These are phyloP conservation scores for Euphydryas editha DNA, from an alignment of 2,888 invertebrate species.

Conservation along the genomic window DNA sequence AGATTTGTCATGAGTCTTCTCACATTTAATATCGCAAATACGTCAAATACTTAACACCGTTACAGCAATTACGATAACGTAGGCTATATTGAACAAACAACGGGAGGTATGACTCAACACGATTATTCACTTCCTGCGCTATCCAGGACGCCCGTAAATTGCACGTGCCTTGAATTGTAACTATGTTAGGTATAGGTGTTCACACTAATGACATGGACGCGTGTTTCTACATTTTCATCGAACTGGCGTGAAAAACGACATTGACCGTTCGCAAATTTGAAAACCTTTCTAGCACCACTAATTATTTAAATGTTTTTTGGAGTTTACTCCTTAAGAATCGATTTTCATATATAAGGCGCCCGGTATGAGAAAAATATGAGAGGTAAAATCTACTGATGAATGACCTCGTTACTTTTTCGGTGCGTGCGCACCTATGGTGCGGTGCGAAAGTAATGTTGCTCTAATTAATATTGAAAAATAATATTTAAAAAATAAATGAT, in stretches of 20 bases:
- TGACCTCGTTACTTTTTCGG: too few relatives aligned
- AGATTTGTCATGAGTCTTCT: neutral
- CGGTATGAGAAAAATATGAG: too few relatives aligned
- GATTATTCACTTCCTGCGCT: slow-evolving; percentile 26
- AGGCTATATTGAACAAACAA: neutral
- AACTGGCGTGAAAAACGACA: neutral
- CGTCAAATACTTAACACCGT: neutral
- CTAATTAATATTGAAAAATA: too few relatives aligned
- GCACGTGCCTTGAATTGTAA: slow-evolving; percentile 36
- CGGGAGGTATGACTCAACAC: slow-evolving; percentile 21
- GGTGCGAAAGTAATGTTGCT: too few relatives aligned
- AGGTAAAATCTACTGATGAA: too few relatives aligned
- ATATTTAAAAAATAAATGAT: too few relatives aligned
- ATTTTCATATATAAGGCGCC: too few relatives aligned
- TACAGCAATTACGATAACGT: neutral
- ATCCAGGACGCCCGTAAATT: slow-evolving; percentile 31
- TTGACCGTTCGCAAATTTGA: too few relatives aligned
- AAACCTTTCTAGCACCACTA: too few relatives aligned
- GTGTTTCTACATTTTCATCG: neutral
- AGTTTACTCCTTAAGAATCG: too few relatives aligned
- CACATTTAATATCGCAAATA: neutral
- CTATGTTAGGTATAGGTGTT: neutral
- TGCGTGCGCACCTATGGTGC: too few relatives aligned
- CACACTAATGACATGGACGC: slow-evolving; percentile 12
- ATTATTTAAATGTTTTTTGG: too few relatives aligned